Conservation (phyloP, 2,888 invertebrate species). For the Amphimallon solstitiale region DNA sequence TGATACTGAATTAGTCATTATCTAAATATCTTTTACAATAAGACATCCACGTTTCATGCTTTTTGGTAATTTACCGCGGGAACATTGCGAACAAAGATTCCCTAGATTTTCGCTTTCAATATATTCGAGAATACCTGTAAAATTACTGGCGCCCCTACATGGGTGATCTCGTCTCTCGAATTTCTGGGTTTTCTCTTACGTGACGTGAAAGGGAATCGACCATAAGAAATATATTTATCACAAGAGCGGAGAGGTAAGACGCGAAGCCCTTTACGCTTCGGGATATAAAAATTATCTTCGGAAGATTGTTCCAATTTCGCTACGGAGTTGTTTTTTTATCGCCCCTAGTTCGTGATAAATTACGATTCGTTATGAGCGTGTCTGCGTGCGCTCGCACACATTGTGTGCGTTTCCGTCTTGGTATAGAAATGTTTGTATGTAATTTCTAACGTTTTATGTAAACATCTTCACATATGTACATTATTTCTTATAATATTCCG, state of each 20-base stretch:
- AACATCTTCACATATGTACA: no score
- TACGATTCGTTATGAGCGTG: slow-evolving; percentile 19
- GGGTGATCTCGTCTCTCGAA: slow-evolving; percentile 10
- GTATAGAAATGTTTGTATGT: no score
- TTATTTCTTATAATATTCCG: no score
- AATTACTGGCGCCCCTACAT: slow-evolving; percentile 15
- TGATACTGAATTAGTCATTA: no score
- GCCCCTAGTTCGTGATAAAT: slow-evolving; percentile 24
- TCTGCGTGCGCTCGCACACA: background rate
- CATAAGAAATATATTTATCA: slow-evolving; percentile 28
- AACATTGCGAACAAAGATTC: background rate
- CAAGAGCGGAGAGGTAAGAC: background rate
- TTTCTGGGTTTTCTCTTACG: slow-evolving; percentile 17
- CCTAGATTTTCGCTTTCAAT: slow-evolving; percentile 18
- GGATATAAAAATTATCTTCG: slow-evolving; percentile 32
- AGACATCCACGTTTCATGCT: no score
- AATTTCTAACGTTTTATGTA: no score
- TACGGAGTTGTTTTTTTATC: slow-evolving; percentile 29
- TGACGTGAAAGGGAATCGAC: slow-evolving; percentile 26
- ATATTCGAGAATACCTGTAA: slow-evolving; percentile 22
- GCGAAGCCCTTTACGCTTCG: background rate
- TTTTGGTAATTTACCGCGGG: no score
- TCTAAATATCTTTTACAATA: no score
- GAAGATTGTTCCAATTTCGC: slow-evolving; percentile 32
- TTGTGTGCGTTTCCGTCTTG: background rate